Base-by-base conservation (phyloP, 2,797 vertebrate species). In the Gymnopithys bicolor region DNA sequence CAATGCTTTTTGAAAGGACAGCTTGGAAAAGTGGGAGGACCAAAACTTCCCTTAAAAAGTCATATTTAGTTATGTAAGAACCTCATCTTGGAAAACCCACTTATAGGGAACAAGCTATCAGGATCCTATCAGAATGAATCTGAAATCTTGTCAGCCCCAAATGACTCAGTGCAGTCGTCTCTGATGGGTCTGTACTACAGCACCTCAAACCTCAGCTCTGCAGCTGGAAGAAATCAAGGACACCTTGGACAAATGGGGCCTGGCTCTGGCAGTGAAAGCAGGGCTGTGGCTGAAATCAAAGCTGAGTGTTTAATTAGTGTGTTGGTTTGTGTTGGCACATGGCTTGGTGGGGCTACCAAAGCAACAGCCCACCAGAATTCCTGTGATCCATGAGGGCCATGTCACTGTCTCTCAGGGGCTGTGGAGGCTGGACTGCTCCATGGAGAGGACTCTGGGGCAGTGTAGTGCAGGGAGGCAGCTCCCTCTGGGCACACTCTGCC, bases 61-160 rank as follows among this genome's bases (percentile, higher is more conserved):
- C 4, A 82, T 52, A 52, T 68, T 21, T 33, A 62, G 52, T 81
- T 73, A 66, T 24, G 3, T 18, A 94, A 91, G 52, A 77, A 35
- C 53, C 83, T 58, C 48, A 32, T 58, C 68, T n/a, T 53, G 41
- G 78, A 85, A 80, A 80, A 16, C 19, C 15, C 2, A 0, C 46
- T 52, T 25, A 3, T 0, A 41, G 4, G 21, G 64, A 70, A 51
- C 0, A 15, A 63, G 46, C 37, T 80, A 19, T 17, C 0, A 0
- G 79, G 66, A 87, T 59, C 10, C 28, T 33, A 66, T 48, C 23
- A 25, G 64, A n/a, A 55, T 10, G 41, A 63, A 67, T 58, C 35
- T 35, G 49, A 39, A 71, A 70, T 22, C 52, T 27, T 23, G 25
- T 62, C 74, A 85, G 92, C 43, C 53, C 48, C 71, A 56, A 45